phyloP scores from a whole-genome alignment of 2,888 invertebrate genomes.

The Heliconius hortense region DNA sequence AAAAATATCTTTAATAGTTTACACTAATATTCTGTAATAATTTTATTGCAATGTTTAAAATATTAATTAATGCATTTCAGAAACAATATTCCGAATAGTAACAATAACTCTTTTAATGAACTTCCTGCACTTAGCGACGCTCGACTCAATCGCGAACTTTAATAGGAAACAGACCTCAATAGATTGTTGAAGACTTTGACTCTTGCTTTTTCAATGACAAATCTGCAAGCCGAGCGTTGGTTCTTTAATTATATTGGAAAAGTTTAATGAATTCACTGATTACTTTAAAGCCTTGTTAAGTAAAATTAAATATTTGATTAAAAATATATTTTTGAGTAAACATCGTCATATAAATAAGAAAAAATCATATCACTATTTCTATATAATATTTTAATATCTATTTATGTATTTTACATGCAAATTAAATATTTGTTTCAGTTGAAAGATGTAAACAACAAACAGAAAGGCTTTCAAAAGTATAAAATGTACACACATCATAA shows the following conservation, averaged over 20 bases:
- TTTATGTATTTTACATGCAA: conserved; percentile 1
- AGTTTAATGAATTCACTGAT: conserved; percentile 18
- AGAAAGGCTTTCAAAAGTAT: conserved; percentile 4
- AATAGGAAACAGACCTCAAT: conserved; percentile 34
- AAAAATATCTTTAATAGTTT: not conserved
- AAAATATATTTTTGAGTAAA: not conserved
- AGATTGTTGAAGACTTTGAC: conserved; percentile 29
- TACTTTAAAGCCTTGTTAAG: conserved; percentile 8
- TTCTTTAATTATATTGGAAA: conserved; percentile 13
- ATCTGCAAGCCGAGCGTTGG: conserved; percentile 18
- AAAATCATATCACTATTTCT: conserved; percentile 1
- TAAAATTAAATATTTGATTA: not conserved
- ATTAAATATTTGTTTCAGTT: conserved; percentile 11
- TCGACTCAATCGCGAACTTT: conserved; percentile 32
- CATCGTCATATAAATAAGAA: not conserved
- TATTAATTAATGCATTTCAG: not conserved
- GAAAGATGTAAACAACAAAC: conserved; percentile 15
- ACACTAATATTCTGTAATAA: not conserved
- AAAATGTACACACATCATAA: not conserved
- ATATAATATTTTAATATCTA: conserved; percentile 2
- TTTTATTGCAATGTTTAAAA: not conserved
- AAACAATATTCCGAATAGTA: conserved; percentile 15
- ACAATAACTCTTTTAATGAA: conserved; percentile 27
- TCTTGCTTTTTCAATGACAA: conserved; percentile 33
- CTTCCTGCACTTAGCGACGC: conserved; percentile 26